Conservation (phyloP, 2,888 invertebrate species). For the Drosophila austrosaltans region DNA sequence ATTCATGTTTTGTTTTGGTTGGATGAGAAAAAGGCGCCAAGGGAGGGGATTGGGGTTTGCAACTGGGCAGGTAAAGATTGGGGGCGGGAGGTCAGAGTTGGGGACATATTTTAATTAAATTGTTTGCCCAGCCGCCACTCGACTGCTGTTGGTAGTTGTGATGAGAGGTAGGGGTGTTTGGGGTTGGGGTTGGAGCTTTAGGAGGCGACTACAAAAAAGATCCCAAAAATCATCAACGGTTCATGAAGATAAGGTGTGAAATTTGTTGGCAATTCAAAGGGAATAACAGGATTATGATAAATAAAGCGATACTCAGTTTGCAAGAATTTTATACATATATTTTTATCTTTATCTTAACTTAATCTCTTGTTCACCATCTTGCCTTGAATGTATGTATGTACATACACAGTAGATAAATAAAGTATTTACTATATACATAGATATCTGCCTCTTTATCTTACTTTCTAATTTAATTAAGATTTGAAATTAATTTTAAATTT, state of each 20-base stretch:
- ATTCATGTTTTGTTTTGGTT: slow-evolving; percentile 49
- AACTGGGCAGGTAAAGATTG: background rate
- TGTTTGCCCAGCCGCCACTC: slow-evolving; percentile 51
- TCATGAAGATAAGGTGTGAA: slow-evolving; percentile 31
- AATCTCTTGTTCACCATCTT: background rate
- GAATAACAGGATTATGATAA: background rate
- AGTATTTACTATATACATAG: no score
- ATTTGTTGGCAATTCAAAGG: slow-evolving; percentile 17
- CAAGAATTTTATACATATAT: no score
- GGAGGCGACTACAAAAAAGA: background rate
- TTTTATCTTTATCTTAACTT: background rate
- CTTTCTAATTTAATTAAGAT: no score
- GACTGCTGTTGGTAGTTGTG: no score
- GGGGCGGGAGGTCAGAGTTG: background rate
- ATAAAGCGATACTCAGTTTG: background rate
- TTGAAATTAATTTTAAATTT: no score
- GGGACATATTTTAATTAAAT: slow-evolving; percentile 73
- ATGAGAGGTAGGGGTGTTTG: no score
- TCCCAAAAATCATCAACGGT: slow-evolving; percentile 34
- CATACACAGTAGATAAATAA: no score
- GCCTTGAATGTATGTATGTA: no score
- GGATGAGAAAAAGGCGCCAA: slow-evolving; percentile 9
- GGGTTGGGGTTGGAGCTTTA: background rate
- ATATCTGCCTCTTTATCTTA: no score
- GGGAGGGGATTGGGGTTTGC: background rate